Base-by-base conservation (phyloP, 2,113 vertebrate genomes). In the Eira barbara region DNA sequence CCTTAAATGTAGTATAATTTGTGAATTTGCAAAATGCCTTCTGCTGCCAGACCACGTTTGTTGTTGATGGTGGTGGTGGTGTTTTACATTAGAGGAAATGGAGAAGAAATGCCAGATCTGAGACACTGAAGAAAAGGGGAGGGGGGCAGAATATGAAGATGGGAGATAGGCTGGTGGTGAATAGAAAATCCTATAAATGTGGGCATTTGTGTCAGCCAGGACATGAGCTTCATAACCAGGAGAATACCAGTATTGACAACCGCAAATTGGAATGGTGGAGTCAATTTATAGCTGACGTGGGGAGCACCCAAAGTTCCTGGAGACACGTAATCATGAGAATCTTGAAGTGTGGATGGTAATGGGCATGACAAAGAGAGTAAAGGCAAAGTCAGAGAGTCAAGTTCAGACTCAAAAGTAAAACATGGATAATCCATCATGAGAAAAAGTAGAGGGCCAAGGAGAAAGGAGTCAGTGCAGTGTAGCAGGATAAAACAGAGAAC, bases 371-470 rank as follows among this genome's bases (percentile, higher is more conserved):
- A 7, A 91, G 52, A 31, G 34, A 61, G 47, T 61, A 71, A 57
- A 71, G 36, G 3, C 20, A 29, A 10, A 88, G n/a, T 52, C 42
- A 80, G 81, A 69, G 29, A 57, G 17, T 61, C 4, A 31, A 20
- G 49, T 34, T 63, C 36, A 90, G 36, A 49, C 29, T 71, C 29
- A 7, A 2, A 7, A 6, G 25, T 23, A 78, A 39, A 47, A 45
- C 9, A 45, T 0, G 36, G 14, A 14, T 39, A 7, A 49, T 59
- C 67, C 2, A 4, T 9, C 2, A 3, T 9, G 45, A 45, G 8
- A 17, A 65, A 65, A 17, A 7, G 63, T 65, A 31, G 63, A 65
- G 29, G 13, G 13, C 63, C 18, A n/a, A 88, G 71, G 63, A 74
- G 34, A 34, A 92, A 81, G 55, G 31, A 79, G 18, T 5, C 52